Percentiles rank a stretch among this genome's conserved stretches.
phyloP scores from a whole-genome alignment of 2,113 vertebrate species.

The Lagopus leucura region DNA sequence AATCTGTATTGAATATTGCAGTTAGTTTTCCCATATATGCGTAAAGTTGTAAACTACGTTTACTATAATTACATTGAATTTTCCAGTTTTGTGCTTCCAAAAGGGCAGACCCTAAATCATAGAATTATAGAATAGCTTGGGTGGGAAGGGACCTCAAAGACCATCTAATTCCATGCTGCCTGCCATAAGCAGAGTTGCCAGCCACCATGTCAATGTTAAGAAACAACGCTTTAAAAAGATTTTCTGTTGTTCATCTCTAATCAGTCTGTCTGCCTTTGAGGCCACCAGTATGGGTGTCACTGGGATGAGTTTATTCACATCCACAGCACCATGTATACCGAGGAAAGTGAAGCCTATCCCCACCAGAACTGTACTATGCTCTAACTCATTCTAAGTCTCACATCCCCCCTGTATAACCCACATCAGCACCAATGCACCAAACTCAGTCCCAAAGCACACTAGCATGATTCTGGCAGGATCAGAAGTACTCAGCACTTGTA shows the following conservation, averaged over 20 bases:
- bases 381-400: not conserved
- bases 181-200: too few relatives aligned
- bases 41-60: not conserved
- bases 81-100: not conserved
- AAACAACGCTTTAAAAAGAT: not conserved
- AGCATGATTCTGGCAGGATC: not conserved
- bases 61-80: not conserved
- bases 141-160: too few relatives aligned
- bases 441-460: not conserved
- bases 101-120: not conserved
- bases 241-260: not conserved
- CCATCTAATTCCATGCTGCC: too few relatives aligned
- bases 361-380: not conserved
- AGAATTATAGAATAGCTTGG: too few relatives aligned
- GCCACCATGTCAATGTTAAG: too few relatives aligned
- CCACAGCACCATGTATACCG: not conserved
- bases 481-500: not conserved
- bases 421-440: not conserved
- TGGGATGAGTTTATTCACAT: not conserved
- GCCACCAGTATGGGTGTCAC: not conserved
- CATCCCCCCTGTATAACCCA: accelerated
- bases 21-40: not conserved
- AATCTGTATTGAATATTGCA: accelerated
- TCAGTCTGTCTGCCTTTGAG: not conserved
- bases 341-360: not conserved